Evolutionary conservation across 2,797 vertebrate genomes (phyloP), one percentile per base, ranked within the genome.

Genomic region (Acropternis orthonyx): DNA sequence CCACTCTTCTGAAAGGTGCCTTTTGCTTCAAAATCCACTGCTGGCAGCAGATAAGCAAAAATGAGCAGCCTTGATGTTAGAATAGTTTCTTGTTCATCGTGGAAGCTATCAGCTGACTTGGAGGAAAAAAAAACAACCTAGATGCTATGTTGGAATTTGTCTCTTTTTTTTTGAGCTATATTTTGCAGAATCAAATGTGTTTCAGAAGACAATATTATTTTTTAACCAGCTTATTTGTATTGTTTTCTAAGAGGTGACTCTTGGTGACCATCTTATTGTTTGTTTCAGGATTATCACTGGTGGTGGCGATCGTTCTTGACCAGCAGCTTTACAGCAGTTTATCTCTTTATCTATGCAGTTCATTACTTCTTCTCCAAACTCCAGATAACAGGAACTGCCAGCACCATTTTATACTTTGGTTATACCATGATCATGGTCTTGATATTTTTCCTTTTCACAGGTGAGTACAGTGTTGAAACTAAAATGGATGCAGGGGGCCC

Each of bases 401-500:
- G 98, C 95, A 98, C 98, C 77, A 98, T 99, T 96, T 98, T 99
- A 85, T 99, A 99, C 97, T 99, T 99, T 26, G 98, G 99, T 88
- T 99, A 99, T 97, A 99, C 98, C 3, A 96, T 98, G 98, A 99
- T 99, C 86, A 99, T 99, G 98, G 98, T 99, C 77, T 98, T 99
- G 92, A 99, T 99, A 97, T 99, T 99, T 97, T 99, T 99, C 97
- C 98, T 99, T 95, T 99, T 99, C 96, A 99, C 98, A 96, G 99
- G 99, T 98, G 93, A 95, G 89, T 92, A 49, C 10, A 26, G 34
- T 87, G 41, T 76, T 90, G 49, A 34, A 78, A 81, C 9, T 68
- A 24, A 77, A 96, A 92, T 65, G 51, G 80, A 20, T 51, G 49
- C 8, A 34, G 28, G 12, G 16, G 7, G 22, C 39, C 41, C 43